Evolutionary conservation across 2,113 vertebrate species (phyloP).

Genomic region (Eira barbara): DNA sequence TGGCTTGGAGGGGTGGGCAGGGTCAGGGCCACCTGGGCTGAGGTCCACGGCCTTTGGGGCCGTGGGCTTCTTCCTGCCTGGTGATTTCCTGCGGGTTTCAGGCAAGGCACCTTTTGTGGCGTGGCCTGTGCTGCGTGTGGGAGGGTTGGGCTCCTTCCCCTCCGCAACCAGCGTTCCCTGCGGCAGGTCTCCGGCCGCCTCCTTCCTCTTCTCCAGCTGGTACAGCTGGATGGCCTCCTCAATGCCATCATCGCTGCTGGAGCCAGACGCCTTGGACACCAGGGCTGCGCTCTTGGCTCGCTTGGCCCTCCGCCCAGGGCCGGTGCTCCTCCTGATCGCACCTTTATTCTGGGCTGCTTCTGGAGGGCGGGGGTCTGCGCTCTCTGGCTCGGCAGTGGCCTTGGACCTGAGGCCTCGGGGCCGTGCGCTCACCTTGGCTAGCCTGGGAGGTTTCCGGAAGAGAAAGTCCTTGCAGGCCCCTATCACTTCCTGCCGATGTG

Average conservation of each 20-base stretch:
- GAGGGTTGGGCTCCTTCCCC: constrained; percentile 38
- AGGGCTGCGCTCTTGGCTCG: accelerated
- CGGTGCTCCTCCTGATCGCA: background rate
- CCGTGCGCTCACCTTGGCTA: background rate
- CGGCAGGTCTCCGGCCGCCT: constrained; percentile 64
- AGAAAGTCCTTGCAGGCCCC: constrained; percentile 69
- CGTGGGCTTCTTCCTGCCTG: constrained; percentile 79
- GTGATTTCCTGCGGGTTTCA: constrained; percentile 70
- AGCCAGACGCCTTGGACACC: constrained; percentile 74
- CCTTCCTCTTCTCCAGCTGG: constrained; percentile 90
- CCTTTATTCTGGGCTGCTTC: constrained; percentile 2
- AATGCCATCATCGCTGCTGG: constrained; percentile 94
- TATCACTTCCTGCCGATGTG: constrained; percentile 62
- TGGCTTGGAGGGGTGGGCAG: constrained; percentile 60
- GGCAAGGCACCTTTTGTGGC: constrained; percentile 77
- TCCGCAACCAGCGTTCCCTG: constrained; percentile 62
- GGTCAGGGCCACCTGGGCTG: background rate
- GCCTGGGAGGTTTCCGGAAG: constrained; percentile 70
- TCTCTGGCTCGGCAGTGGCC: background rate
- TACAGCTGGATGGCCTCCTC: constrained; percentile 95
- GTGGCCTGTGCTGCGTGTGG: constrained; percentile 53
- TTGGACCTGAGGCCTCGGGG: constrained; percentile 58
- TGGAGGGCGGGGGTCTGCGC: constrained; percentile 16
- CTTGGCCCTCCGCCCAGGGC: background rate
- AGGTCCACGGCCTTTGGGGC: constrained; percentile 63